Evolutionary conservation across 1,140 invertebrate genomes (phyloP), one percentile per base, ranked within the genome.

Genomic region (Lysiphlebus fabarum): DNA sequence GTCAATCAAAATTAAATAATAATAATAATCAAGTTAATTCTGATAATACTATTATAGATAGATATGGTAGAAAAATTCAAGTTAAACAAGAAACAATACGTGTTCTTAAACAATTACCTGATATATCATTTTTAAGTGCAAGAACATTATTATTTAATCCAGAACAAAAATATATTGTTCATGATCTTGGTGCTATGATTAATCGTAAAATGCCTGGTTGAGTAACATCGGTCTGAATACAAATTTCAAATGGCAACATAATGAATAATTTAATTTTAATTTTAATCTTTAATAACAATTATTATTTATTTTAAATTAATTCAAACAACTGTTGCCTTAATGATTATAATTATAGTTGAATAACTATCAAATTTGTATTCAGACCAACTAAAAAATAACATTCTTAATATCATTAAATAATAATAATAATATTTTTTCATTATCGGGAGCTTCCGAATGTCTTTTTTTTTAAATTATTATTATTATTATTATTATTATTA

Each of bases 141-240:
- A 70, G 74, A 68, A 78, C 75, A 50, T 61, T 80, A 34, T 62
- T 80, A 59, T 75, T 68, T 47, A 78, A 76, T 67, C 75, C 76
- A 7, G 78, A 79, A 45, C 73, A 79, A 34, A 77, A 74, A 41
- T 73, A 76, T 44, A 72, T 79, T 14, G 67, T 76, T 58, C 71
- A 68, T 40, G 78, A 80, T 61, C 62, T 80, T n/a, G 76, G 76
- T 62, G 73, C 76, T 53, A 71, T 78, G 73, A 78, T 78, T 59
- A 80, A 76, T 74, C 70, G 76, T 44, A 80, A 80, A 53, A 80
- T 80, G 77, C 77, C 77, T 33, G 77, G 77, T 66, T 80, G 76
- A 80, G 76, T 80, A 74, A 78, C 75, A 62, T 77, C 74, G 75
- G 77, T 79, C 76, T 79, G 77, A 78, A 77, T 72, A 61, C 67